A percentile compares a stretch with the other conserved stretches of the same genome.
phyloP scores from a whole-genome alignment of 2,888 invertebrate species.

The Cotesia congregata region DNA sequence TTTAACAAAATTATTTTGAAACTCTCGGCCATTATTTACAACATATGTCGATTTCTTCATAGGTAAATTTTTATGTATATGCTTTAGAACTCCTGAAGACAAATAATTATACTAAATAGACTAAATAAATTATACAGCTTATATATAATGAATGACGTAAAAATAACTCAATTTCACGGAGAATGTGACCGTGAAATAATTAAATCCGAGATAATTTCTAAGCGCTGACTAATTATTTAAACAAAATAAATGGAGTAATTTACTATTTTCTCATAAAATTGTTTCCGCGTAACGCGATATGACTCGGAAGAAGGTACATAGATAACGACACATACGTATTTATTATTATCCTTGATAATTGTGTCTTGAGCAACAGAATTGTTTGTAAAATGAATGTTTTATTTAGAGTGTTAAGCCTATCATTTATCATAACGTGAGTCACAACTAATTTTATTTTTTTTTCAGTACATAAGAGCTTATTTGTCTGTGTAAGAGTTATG shows the following conservation, averaged over 20 bases:
- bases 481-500: neutral
- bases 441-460: neutral
- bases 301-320: neutral
- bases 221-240: neutral
- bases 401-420: neutral
- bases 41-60: neutral
- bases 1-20: neutral
- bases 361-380: conserved; percentile 30
- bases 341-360: neutral
- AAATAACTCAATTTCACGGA: neutral
- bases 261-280: neutral
- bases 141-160: too few species aligned
- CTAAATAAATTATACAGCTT: too few species aligned
- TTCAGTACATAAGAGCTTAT: neutral
- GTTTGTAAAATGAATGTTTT: conserved; percentile 14
- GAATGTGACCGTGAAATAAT: neutral
- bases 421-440: neutral
- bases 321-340: conserved; percentile 9
- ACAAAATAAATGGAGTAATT: neutral
- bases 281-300: neutral
- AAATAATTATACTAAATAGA: too few species aligned
- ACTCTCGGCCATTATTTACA: neutral
- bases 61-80: too few species aligned
- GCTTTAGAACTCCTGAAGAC: too few species aligned
- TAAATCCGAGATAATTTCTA: neutral